Evolutionary conservation across 2,797 vertebrate species (phyloP).

Genomic region (Lateolabrax maculatus): DNA sequence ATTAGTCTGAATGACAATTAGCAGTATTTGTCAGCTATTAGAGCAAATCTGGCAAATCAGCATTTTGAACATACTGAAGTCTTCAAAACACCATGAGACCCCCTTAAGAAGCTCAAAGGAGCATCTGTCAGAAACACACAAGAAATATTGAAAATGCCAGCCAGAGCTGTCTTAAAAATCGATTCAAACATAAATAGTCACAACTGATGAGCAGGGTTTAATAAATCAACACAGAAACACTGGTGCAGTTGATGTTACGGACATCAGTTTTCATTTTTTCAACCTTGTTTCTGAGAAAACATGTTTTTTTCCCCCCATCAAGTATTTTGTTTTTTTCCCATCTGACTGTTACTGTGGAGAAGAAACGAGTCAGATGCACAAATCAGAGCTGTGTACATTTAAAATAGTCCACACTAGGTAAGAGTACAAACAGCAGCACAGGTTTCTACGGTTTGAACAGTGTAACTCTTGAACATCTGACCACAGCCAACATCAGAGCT

Average conservation of each 20-base stretch:
- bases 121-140: slow-evolving; percentile 19
- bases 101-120: slow-evolving; percentile 35
- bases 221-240: not conserved
- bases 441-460: not conserved
- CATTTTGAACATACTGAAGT: slow-evolving; percentile 19
- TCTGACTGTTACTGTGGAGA: too few species aligned
- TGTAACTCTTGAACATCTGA: too few species aligned
- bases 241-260: not conserved
- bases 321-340: too few species aligned
- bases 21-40: slow-evolving; percentile 3
- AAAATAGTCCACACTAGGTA: not conserved
- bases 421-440: not conserved
- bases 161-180: slow-evolving; percentile 13
- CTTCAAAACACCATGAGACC: slow-evolving; percentile 28
- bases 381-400: not conserved
- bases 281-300: not conserved
- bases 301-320: too few species aligned
- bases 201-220: slow-evolving; percentile 9
- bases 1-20: slow-evolving; percentile 29
- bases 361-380: not conserved
- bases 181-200: slow-evolving; percentile 10
- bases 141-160: not conserved
- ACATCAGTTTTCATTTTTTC: not conserved
- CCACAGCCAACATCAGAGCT: not conserved
- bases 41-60: slow-evolving; percentile 20